Conservation (phyloP, 2,113 vertebrate genomes). For the Agapornis roseicollis region DNA sequence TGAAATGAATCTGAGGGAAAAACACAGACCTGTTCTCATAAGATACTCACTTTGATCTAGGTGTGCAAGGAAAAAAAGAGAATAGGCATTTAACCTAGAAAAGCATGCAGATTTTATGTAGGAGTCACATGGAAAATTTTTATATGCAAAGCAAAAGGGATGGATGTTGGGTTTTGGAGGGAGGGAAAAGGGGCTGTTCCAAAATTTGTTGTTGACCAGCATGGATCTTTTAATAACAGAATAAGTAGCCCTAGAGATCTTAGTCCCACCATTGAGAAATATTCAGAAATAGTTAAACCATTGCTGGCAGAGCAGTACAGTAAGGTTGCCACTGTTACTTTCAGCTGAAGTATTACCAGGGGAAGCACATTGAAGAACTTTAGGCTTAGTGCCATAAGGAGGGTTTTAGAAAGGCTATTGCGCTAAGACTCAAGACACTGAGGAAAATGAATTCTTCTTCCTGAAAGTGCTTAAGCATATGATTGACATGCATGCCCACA, state of each 20-base stretch:
- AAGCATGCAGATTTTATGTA: neutral
- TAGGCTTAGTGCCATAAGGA: neutral
- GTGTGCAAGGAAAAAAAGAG: slow-evolving; percentile 20
- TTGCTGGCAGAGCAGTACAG: neutral
- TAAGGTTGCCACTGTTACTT: neutral
- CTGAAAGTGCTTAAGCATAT: neutral
- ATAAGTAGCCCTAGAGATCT: neutral
- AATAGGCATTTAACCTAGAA: neutral
- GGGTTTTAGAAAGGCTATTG: neutral
- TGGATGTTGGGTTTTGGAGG: rapidly evolving
- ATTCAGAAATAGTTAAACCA: neutral
- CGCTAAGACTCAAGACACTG: neutral
- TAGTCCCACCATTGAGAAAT: neutral
- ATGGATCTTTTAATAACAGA: neutral
- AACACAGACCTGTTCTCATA: neutral
- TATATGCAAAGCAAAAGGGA: neutral
- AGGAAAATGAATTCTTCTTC: neutral
- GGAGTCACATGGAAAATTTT: neutral
- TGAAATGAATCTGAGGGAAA: slow-evolving; percentile 20
- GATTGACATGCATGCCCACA: neutral
- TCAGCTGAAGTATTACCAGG: neutral
- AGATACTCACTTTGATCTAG: neutral
- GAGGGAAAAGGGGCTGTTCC: neutral
- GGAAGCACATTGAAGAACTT: neutral
- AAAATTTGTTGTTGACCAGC: neutral